phyloP scores from a whole-genome alignment of 1,140 invertebrate genomes.

The Cotesia vestalis region DNA sequence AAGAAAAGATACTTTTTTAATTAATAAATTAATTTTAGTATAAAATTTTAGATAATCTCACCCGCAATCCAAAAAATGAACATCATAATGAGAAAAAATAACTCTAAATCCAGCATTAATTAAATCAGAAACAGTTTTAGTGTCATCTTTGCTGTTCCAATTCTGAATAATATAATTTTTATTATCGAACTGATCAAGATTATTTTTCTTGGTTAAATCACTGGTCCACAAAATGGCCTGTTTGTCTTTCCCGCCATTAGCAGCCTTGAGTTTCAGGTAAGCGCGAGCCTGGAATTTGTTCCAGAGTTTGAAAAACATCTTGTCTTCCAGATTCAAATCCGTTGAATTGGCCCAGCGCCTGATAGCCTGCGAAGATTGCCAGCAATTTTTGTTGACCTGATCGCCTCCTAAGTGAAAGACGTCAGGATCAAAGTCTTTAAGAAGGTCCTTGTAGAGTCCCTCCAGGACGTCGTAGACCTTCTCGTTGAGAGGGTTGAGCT shows the following conservation, averaged over 20 bases:
- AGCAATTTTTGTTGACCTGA: conserved; percentile 80
- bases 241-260: conserved; percentile 67
- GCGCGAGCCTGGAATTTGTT: conserved; percentile 77
- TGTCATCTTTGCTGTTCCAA: conserved; percentile 73
- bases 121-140: conserved; percentile 72
- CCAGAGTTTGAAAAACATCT: conserved; percentile 80
- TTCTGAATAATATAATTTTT: conserved; percentile 83
- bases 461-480: conserved; percentile 78
- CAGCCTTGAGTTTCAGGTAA: conserved; percentile 63
- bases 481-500: conserved; percentile 81
- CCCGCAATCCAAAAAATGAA: conserved; percentile 85
- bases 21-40: conserved; percentile 10
- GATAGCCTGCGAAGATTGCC: conserved; percentile 77
- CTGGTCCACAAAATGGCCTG: conserved; percentile 84
- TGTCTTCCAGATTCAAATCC: conserved; percentile 68
- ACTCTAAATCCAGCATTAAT: conserved; percentile 76
- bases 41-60: conserved; percentile 53
- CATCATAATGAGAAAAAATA: conserved; percentile 87
- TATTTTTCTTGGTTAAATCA: conserved; percentile 73
- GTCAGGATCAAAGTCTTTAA: conserved; percentile 74
- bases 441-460: conserved; percentile 76
- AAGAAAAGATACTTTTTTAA: background rate
- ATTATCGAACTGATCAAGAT: conserved; percentile 75
- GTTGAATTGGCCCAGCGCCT: conserved; percentile 73
- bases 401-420: conserved; percentile 91